A percentile compares a stretch with the other conserved stretches of the same genome.
phyloP scores from a whole-genome alignment of 2,113 vertebrate species.

The Neoarius graeffei region DNA sequence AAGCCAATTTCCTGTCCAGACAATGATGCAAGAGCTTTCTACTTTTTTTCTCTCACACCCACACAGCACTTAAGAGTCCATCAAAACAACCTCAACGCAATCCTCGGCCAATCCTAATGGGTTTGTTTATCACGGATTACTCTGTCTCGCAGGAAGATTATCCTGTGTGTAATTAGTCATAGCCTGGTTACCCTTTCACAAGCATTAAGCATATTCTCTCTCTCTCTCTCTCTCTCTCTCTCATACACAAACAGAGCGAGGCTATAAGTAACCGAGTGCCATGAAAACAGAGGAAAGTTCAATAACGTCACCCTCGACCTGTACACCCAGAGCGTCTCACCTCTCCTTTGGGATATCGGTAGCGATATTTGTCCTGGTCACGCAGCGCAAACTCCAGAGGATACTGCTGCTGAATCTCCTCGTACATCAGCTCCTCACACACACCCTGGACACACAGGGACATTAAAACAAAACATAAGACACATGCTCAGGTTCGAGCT shows the following conservation, averaged over 20 bases:
- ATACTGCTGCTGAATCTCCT: constrained; percentile 91
- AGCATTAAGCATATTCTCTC: neutral
- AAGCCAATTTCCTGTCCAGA: neutral
- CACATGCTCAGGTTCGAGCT: neutral
- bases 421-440: constrained; percentile 97
- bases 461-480: constrained; percentile 25
- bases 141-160: constrained; percentile 38
- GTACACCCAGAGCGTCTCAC: constrained; percentile 66
- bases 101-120: constrained; percentile 12
- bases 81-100: constrained; percentile 1
- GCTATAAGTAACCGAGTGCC: neutral
- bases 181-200: constrained; percentile 36
- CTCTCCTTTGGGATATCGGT: constrained; percentile 98
- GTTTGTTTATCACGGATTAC: constrained; percentile 49
- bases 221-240: neutral
- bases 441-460: constrained; percentile 77
- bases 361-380: constrained; percentile 98
- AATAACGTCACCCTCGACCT: neutral
- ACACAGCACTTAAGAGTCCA: neutral
- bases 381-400: constrained; percentile 94
- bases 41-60: neutral
- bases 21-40: neutral
- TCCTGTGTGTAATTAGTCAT: constrained; percentile 52
- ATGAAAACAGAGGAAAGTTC: neutral
- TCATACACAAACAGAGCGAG: neutral